These are phyloP conservation scores for Capitulum mitella DNA, from an alignment of 2,888 invertebrate species.

Conservation along the genomic window DNA sequence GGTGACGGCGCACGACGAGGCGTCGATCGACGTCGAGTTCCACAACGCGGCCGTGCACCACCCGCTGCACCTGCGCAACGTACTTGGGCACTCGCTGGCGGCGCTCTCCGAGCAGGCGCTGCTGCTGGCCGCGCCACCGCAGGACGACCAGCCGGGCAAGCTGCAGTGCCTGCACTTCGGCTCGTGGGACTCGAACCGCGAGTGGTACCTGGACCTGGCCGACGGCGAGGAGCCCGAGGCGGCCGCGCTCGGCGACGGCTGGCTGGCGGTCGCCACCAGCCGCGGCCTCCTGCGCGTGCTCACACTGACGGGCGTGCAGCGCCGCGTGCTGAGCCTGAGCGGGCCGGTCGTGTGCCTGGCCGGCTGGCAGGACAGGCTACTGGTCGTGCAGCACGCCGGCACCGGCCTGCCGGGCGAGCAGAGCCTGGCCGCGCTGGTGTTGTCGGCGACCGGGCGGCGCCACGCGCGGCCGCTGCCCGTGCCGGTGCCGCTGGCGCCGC, in stretches of 20 bases:
- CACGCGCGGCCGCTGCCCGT: constrained; percentile 33
- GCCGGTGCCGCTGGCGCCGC: constrained; percentile 58
- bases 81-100: constrained; percentile 75
- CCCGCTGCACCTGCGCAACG: constrained; percentile 80
- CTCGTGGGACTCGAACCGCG: constrained; percentile 61
- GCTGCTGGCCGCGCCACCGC: constrained; percentile 58
- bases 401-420: constrained; percentile 41
- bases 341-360: constrained; percentile 64
- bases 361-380: constrained; percentile 54
- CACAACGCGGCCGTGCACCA: constrained; percentile 85
- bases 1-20: constrained; percentile 70
- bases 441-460: constrained; percentile 27
- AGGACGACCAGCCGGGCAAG: constrained; percentile 49
- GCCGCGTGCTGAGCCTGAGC: constrained; percentile 63
- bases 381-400: constrained; percentile 59
- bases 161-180: constrained; percentile 65
- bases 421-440: constrained; percentile 28
- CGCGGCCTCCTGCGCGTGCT: constrained; percentile 70
- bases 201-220: constrained; percentile 74
- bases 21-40: constrained; percentile 89
- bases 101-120: constrained; percentile 72
- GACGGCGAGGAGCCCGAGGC: constrained; percentile 69
- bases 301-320: constrained; percentile 78
- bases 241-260: constrained; percentile 57
- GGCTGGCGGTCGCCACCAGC: constrained; percentile 72